Evolutionary conservation across 2,113 vertebrate species (phyloP).

Genomic region (Galeopterus variegatus): DNA sequence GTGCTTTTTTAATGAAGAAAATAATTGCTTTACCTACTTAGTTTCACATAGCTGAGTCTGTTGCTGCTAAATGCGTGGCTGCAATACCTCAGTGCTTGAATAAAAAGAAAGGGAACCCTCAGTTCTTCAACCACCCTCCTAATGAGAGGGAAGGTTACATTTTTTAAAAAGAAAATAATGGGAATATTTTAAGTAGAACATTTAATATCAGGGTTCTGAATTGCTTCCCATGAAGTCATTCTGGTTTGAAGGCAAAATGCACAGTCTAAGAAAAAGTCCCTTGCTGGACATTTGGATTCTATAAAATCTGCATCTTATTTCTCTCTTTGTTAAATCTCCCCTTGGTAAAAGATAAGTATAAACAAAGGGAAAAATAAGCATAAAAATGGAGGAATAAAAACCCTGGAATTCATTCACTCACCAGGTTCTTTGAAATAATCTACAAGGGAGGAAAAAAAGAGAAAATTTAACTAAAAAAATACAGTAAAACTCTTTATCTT

Average conservation of each 20-base stretch:
- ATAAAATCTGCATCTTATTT: neutral
- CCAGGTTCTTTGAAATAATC: neutral
- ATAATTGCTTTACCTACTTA: slow-evolving; percentile 28
- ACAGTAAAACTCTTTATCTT: neutral
- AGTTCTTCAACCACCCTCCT: neutral
- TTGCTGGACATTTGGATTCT: neutral
- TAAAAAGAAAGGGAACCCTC: neutral
- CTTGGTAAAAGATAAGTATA: neutral
- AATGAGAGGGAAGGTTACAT: neutral
- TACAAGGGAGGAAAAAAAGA: neutral
- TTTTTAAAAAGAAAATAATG: slow-evolving; percentile 8
- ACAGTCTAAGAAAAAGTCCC: neutral
- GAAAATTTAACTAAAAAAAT: neutral
- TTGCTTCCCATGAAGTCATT: neutral
- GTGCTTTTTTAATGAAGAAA: slow-evolving; percentile 61
- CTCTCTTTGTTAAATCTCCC: neutral
- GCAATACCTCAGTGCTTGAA: neutral
- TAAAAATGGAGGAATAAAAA: neutral
- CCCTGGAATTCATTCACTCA: neutral
- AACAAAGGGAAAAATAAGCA: neutral
- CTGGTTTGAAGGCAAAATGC: slow-evolving; percentile 41
- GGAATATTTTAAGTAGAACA: neutral
- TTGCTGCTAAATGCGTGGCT: neutral
- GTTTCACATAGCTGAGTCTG: neutral
- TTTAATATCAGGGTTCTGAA: slow-evolving; percentile 16